Conservation (phyloP, 2,113 vertebrate species). For the Zosterops borbonicus region DNA sequence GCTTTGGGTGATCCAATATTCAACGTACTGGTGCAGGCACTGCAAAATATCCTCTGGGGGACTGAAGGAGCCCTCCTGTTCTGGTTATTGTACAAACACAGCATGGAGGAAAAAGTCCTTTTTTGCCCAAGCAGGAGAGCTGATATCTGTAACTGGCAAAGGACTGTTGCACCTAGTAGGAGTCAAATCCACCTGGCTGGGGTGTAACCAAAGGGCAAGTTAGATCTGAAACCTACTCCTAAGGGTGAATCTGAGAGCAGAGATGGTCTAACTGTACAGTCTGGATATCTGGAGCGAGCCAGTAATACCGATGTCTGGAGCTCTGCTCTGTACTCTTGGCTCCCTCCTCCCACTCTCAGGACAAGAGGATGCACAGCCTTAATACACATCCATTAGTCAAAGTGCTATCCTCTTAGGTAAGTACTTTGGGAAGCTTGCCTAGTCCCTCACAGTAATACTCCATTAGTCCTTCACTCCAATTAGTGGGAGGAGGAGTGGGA, state of each 20-base stretch:
- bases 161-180: neutral
- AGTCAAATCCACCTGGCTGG: neutral
- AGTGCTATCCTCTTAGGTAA: slow-evolving; percentile 14
- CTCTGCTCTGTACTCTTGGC: neutral
- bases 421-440: slow-evolving; percentile 24
- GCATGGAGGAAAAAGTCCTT: accelerated
- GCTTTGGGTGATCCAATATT: neutral
- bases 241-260: neutral
- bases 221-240: neutral
- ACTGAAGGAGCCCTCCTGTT: neutral
- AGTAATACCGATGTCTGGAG: accelerated
- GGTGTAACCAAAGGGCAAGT: neutral
- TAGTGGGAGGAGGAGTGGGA: slow-evolving; percentile 1
- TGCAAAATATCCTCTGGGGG: neutral
- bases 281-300: neutral
- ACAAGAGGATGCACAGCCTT: neutral
- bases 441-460: neutral
- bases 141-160: neutral
- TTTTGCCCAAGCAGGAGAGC: neutral
- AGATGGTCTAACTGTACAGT: neutral
- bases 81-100: neutral
- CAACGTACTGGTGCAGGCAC: neutral
- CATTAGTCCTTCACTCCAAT: slow-evolving; percentile 50
- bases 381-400: slow-evolving; percentile 9
- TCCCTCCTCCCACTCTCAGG: neutral